Evolutionary conservation across 2,888 invertebrate species (phyloP).

Genomic region (Homarus gammarus): DNA sequence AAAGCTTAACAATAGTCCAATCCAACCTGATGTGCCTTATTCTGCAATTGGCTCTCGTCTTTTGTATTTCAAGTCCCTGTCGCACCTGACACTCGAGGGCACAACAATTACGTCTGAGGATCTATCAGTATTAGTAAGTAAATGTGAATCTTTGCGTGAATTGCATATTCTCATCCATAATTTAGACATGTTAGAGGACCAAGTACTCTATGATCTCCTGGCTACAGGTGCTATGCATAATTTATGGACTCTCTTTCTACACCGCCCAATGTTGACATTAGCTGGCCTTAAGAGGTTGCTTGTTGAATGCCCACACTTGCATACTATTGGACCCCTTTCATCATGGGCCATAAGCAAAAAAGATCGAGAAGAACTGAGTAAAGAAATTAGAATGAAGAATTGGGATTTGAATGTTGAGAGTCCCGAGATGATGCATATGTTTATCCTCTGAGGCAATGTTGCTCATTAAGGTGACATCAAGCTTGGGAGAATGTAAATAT

Average conservation of each 20-base stretch:
- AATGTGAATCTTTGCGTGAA: constrained; percentile 42
- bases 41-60: constrained; percentile 56
- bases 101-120: constrained; percentile 60
- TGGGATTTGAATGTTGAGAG: constrained; percentile 69
- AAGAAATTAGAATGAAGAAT: constrained; percentile 66
- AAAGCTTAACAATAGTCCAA: constrained; percentile 61
- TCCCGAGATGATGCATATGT: constrained; percentile 67
- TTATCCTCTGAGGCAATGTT: constrained; percentile 15
- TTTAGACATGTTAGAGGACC: constrained; percentile 65
- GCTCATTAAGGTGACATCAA: too few relatives aligned
- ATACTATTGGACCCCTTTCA: constrained; percentile 69
- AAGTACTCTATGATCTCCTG: constrained; percentile 61
- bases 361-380: constrained; percentile 57
- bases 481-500: too few relatives aligned
- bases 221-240: constrained; percentile 55
- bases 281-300: constrained; percentile 60
- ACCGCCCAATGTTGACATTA: constrained; percentile 64
- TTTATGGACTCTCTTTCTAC: constrained; percentile 52
- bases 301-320: constrained; percentile 57
- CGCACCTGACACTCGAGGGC: constrained; percentile 66
- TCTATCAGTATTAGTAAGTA: constrained; percentile 58
- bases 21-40: constrained; percentile 69
- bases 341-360: constrained; percentile 70
- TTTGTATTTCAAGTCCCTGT: constrained; percentile 52
- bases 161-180: constrained; percentile 65